A percentile compares a stretch with the other conserved stretches of the same genome.
These are phyloP conservation scores for Aporophyla nigra DNA, from an alignment of 2,888 invertebrate species.

Conservation along the genomic window DNA sequence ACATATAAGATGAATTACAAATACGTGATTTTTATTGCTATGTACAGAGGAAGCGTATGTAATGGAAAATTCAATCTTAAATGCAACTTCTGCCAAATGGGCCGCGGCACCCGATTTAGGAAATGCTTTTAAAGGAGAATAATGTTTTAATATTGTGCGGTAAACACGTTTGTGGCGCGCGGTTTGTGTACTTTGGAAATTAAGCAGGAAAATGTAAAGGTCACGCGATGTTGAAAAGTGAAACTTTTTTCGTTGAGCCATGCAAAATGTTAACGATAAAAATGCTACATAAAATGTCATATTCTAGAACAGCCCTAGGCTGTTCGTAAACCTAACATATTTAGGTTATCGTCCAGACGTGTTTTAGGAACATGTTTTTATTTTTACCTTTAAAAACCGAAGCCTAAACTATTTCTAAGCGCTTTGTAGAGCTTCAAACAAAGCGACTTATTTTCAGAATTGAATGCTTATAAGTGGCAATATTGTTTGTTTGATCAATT, in stretches of 20 bases:
- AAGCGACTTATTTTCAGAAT: constrained; percentile 34
- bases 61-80: constrained; percentile 58
- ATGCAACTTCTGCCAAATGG: constrained; percentile 56
- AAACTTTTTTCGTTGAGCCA: constrained; percentile 55
- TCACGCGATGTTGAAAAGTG: constrained; percentile 55
- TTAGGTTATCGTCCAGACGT: constrained; percentile 23
- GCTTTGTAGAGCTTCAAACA: constrained; percentile 30
- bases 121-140: constrained; percentile 47
- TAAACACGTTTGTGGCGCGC: constrained; percentile 51
- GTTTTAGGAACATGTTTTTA: constrained; percentile 25
- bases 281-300: constrained; percentile 36
- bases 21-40: constrained; percentile 57
- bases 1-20: constrained; percentile 46
- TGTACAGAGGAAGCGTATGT: constrained; percentile 38
- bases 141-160: constrained; percentile 59
- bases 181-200: constrained; percentile 61
- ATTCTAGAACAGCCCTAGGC: constrained; percentile 24
- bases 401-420: not conserved
- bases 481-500: constrained; percentile 34
- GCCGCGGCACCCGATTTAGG: constrained; percentile 32
- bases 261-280: constrained; percentile 48
- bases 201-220: constrained; percentile 55
- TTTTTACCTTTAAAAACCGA: constrained; percentile 21
- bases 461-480: constrained; percentile 26
- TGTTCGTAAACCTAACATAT: constrained; percentile 23